Evolutionary conservation across 2,113 vertebrate genomes (phyloP).

Genomic region (Podarcis raffonei): DNA sequence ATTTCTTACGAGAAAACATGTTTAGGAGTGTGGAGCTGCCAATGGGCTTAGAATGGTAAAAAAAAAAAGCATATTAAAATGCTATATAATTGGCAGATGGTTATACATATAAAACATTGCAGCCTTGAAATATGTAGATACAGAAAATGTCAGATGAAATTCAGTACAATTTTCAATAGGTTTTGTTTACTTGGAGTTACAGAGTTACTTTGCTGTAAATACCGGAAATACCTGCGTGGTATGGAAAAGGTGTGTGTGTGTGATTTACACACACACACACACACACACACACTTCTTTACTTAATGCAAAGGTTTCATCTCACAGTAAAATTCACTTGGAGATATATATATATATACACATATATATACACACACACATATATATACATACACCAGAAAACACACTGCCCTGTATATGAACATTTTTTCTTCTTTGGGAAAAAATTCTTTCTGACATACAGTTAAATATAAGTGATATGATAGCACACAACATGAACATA

Average conservation of each 20-base stretch:
- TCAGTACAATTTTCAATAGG: neutral
- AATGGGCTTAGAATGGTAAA: neutral
- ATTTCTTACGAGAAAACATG: neutral
- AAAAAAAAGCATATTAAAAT: neutral
- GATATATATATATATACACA: neutral
- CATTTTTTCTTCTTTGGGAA: conserved; percentile 29
- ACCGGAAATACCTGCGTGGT: neutral
- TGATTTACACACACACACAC: neutral
- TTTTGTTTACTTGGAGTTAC: neutral
- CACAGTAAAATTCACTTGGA: conserved; percentile 44
- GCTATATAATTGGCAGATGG: neutral
- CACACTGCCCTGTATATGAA: conserved; percentile 5
- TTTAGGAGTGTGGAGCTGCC: neutral
- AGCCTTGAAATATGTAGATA: neutral
- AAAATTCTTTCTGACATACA: conserved; percentile 41
- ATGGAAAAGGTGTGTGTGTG: neutral
- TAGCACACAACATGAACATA: conserved; percentile 31
- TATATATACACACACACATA: too few species aligned
- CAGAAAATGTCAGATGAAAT: neutral
- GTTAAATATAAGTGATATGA: conserved; percentile 55
- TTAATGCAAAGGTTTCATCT: conserved; percentile 8
- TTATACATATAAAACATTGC: neutral
- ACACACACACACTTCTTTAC: neutral
- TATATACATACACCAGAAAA: conserved; percentile 9
- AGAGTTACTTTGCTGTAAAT: neutral